Percentiles rank a stretch among this genome's conserved stretches.
Conservation (phyloP, 2,888 invertebrate species). For the Tricholauxania praeusta region DNA sequence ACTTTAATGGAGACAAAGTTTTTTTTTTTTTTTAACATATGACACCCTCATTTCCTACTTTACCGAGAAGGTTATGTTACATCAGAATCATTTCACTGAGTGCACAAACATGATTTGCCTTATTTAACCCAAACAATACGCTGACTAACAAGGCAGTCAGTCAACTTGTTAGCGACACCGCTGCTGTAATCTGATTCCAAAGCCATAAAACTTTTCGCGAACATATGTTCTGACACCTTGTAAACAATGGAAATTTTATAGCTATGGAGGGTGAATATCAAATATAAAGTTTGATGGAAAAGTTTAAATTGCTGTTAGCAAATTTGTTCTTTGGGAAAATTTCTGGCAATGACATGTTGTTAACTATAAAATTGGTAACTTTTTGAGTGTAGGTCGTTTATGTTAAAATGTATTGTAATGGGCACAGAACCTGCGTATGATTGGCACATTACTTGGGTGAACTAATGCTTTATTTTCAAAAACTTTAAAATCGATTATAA, state of each 20-base stretch:
- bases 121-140: conserved; percentile 22
- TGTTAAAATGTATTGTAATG: no score
- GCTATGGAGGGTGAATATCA: not conserved
- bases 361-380: no score
- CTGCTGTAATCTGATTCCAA: not conserved
- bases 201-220: not conserved
- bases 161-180: conserved; percentile 11
- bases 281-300: no score
- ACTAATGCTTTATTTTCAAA: no score
- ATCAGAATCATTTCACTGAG: conserved; percentile 17
- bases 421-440: no score
- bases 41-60: conserved; percentile 15
- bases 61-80: not conserved
- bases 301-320: no score
- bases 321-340: no score
- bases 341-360: no score
- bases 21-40: not conserved
- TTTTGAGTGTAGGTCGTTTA: no score
- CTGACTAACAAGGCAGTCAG: not conserved
- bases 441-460: no score
- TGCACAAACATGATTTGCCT: conserved; percentile 23
- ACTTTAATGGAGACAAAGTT: no score
- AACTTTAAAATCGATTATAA: no score
- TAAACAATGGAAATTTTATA: conserved; percentile 17
- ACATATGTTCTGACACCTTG: conserved; percentile 21